Conservation (phyloP, 2,797 vertebrate species). For the Allobates femoralis region DNA sequence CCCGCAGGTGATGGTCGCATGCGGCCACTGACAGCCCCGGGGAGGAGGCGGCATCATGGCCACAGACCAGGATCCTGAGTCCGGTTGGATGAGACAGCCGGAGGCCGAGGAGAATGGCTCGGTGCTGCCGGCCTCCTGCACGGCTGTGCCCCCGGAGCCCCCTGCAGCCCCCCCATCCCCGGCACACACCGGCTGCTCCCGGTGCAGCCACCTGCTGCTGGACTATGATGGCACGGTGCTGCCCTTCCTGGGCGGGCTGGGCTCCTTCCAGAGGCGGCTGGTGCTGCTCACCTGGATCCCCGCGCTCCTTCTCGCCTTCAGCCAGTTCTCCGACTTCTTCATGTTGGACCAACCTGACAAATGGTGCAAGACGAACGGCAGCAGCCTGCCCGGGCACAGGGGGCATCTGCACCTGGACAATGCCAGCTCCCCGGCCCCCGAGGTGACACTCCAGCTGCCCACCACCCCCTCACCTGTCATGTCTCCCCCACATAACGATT, state of each 20-base stretch:
- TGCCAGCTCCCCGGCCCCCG: slow-evolving; percentile 67
- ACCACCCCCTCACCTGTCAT: slow-evolving; percentile 68
- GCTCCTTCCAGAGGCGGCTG: slow-evolving; percentile 87
- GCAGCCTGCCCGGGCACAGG: slow-evolving; percentile 66
- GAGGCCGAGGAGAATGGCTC: slow-evolving; percentile 72
- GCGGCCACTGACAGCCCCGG: slow-evolving; percentile 32
- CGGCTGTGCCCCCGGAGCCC: slow-evolving; percentile 42
- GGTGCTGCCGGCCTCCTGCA: slow-evolving; percentile 69
- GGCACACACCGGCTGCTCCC: slow-evolving; percentile 65
- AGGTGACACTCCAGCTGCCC: slow-evolving; percentile 60
- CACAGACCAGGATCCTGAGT: slow-evolving; percentile 75
- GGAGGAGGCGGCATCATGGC: slow-evolving; percentile 69
- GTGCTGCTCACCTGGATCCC: slow-evolving; percentile 96
- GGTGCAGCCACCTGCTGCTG: slow-evolving; percentile 78
- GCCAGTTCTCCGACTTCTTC: slow-evolving; percentile 93
- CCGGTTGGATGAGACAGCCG: slow-evolving; percentile 70
- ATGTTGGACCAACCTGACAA: slow-evolving; percentile 88
- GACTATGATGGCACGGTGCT: slow-evolving; percentile 87
- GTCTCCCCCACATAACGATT: slow-evolving; percentile 67
- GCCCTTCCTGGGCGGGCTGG: slow-evolving; percentile 90
- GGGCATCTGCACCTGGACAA: slow-evolving; percentile 69
- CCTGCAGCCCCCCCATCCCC: slow-evolving; percentile 59
- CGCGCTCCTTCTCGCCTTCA: slow-evolving; percentile 93
- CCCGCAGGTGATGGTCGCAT: background rate
- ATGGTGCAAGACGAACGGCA: slow-evolving; percentile 78